These are phyloP conservation scores for Camelus bactrianus DNA, from an alignment of 2,113 vertebrate species.

Conservation along the genomic window DNA sequence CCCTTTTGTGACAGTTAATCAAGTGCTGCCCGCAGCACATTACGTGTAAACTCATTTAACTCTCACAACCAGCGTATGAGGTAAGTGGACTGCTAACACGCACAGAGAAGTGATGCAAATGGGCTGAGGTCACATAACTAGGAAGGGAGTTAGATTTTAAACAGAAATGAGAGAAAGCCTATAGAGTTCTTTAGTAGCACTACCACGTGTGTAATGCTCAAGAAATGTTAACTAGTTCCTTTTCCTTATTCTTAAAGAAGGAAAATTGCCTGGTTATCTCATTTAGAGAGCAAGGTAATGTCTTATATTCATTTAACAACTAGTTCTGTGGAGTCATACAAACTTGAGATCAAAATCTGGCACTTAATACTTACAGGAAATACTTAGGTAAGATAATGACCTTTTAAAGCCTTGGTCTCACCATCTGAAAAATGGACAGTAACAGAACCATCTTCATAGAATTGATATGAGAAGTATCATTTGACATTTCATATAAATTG, in stretches of 20 bases:
- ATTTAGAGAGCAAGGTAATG: background rate
- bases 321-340: background rate
- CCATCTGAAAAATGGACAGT: conserved; percentile 15
- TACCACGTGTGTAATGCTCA: background rate
- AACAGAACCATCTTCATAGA: background rate
- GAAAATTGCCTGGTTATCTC: background rate
- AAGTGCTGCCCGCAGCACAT: background rate
- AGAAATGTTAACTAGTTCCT: background rate
- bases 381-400: background rate
- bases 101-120: background rate
- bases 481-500: background rate
- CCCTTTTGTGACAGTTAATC: background rate
- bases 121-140: background rate
- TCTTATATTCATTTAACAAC: background rate
- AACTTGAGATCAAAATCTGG: background rate
- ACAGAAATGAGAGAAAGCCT: background rate
- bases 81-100: background rate
- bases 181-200: background rate
- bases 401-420: background rate
- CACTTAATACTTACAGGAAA: background rate
- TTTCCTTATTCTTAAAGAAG: background rate
- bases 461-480: background rate
- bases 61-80: background rate
- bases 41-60: background rate
- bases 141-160: conserved; percentile 12